Evolutionary conservation across 2,113 vertebrate genomes (phyloP), one percentile per base, ranked within the genome.

Genomic region (Leucosticte australis): DNA sequence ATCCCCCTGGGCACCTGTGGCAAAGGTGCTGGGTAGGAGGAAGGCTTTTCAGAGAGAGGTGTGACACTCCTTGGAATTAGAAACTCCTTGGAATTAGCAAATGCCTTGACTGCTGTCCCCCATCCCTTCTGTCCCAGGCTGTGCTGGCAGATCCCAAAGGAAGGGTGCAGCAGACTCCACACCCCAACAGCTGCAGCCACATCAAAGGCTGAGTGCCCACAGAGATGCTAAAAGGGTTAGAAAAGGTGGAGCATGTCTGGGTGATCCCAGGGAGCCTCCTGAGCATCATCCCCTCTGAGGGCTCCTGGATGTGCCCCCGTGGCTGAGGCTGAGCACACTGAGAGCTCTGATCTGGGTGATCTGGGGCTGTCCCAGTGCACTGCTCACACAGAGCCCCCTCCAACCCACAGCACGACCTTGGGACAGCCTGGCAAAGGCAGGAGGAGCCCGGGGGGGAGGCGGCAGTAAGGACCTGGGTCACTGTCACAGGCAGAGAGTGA

Each of bases 281-380:
- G 67, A 73, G 57, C 79, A 70, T 9, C 55, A 1, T 8, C 16
- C 1, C 27, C 50, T 62, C 41, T 1, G 42, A 64, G 41, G 16
- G n/a, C 33, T 19, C 9, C 74, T 2, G 4, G 26, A 4, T 22
- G 2, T 9, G 11, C 20, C 82, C 47, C 6, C 0, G 2, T 9
- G 79, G 69, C 71, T 7, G 41, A 5, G 42, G 46, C 70, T 7
- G 22, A 60, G 67, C n/a, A 5, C 8, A 0, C 65, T 9, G 77
- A 5, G 17, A 44, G n/a, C 0, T n/a, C n/a, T n/a, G n/a, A n/a
- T n/a, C n/a, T n/a, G n/a, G 0, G 35, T 3, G 52, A 42, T 37
- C 41, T 8, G 23, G 7, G 69, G 33, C 35, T 59, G 55, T 37
- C 42, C 62, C 16, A 1, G 55, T 9, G 30, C 67, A 2, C 44